These are phyloP conservation scores for Copsychus sechellarum DNA, from an alignment of 2,113 vertebrate species.

Conservation along the genomic window DNA sequence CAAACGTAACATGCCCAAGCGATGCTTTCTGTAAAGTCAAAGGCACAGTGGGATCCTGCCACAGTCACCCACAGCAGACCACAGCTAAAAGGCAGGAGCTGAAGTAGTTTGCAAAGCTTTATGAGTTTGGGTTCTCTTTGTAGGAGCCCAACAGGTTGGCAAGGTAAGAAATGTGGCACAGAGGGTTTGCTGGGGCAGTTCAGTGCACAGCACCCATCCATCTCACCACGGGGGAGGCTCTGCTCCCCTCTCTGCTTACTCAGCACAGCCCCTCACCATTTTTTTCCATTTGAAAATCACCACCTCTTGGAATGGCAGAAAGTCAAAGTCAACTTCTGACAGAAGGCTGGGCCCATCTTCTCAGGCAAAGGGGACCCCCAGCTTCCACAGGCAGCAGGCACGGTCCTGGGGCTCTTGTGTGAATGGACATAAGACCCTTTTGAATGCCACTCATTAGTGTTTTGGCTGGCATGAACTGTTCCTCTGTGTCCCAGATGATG, in stretches of 20 bases:
- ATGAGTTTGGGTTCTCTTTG: neutral
- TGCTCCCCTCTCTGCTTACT: neutral
- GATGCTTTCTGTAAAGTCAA: neutral
- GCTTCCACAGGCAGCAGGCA: accelerated
- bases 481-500: neutral
- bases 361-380: neutral
- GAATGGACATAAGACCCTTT: neutral
- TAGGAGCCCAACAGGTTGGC: neutral
- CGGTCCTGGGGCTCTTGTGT: neutral
- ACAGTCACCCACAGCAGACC: accelerated
- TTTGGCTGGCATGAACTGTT: neutral
- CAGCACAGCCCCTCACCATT: neutral
- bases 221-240: accelerated
- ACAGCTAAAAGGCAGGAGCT: neutral
- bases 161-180: neutral
- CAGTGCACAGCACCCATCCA: neutral
- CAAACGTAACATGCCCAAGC: accelerated
- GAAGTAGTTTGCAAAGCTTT: neutral
- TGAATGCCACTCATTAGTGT: neutral
- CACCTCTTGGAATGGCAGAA: neutral
- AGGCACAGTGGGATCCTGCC: neutral
- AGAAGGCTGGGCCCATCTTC: neutral
- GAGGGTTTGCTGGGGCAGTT: neutral
- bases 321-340: neutral
- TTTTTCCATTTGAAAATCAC: neutral